A percentile compares a stretch with the other conserved stretches of the same genome.
Conservation (phyloP, 1,140 invertebrate species). For the Megathymus violae region DNA sequence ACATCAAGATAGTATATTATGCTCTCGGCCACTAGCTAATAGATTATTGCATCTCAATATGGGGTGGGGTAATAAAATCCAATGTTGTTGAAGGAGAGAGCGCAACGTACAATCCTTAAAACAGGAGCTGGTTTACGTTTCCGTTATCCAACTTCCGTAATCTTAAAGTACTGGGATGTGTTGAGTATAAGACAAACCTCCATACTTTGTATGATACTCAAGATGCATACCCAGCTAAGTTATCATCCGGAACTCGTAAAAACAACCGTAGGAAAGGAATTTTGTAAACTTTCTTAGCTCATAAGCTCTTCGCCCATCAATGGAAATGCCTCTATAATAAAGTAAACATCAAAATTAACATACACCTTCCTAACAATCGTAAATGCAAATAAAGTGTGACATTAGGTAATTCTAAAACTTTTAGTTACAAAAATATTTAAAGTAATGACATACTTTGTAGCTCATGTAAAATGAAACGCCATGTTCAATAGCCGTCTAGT, state of each 20-base stretch:
- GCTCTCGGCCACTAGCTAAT: constrained; percentile 20
- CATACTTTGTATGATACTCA: background rate
- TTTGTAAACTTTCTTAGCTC: background rate
- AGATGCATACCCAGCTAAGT: background rate
- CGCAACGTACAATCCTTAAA: constrained; percentile 29
- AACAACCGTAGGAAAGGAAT: constrained; percentile 2
- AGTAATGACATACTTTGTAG: too few relatives aligned
- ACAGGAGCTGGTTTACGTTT: constrained; percentile 1
- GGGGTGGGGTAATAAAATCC: constrained; percentile 27
- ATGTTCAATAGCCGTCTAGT: too few relatives aligned
- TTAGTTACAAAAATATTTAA: too few relatives aligned
- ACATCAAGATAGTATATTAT: constrained; percentile 8
- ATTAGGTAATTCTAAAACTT: too few relatives aligned
- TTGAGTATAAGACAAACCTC: constrained; percentile 1
- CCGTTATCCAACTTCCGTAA: background rate
- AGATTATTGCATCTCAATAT: constrained; percentile 26
- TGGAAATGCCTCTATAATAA: background rate
- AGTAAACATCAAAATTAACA: background rate
- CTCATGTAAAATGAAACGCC: too few relatives aligned
- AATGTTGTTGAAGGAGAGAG: constrained; percentile 12
- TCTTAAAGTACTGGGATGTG: constrained; percentile 9
- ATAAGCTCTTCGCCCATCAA: background rate
- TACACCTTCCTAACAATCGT: too few relatives aligned
- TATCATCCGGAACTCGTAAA: background rate
- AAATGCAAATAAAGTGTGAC: too few relatives aligned